Evolutionary conservation across 2,113 vertebrate species (phyloP), one percentile per base, ranked within the genome.

Genomic region (Scalopus aquaticus): DNA sequence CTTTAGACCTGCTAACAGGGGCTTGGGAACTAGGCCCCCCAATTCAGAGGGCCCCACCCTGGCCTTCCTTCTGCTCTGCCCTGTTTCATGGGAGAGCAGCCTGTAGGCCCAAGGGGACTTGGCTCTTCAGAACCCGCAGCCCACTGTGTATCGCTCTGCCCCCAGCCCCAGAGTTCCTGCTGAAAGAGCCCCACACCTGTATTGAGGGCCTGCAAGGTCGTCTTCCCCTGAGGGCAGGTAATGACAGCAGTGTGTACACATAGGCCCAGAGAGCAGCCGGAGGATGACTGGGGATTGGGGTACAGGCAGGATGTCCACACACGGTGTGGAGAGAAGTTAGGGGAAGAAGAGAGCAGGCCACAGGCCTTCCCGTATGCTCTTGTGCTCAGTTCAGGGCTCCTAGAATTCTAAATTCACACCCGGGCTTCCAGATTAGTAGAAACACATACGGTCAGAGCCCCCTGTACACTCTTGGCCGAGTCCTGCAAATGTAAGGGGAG

Each of bases 371-470:
- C 69, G 24, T 6, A 19, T 86, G 81, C 1, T 6, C 24, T 9
- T 51, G 3, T 65, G 86, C n/a, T 89, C 3, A 20, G 37, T 93
- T 6, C 70, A 77, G 8, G 49, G 54, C 9, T 70, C 20, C 2
- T 35, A 77, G 74, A 86, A 83, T 83, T 89, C 44, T 78, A 83
- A n/a, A 37, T 90, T 77, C 20, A 90, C 49, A 90, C 9, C 20
- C 91, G 6, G 39, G 4, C 32, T 88, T 64, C 13, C 30, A 62
- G 44, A 16, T 87, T 93, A n/a, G 82, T 70, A 78, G 15, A 89
- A 91, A 95, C n/a, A 62, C 17, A 58, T 49, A 72, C 54, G 51
- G 60, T 64, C 65, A 19, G 35, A 9, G 24, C 49, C 96, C 37
- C 22, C 3, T 46, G 17, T 44, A 28, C 54, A 51, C 13, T 76